A percentile compares a stretch with the other conserved stretches of the same genome.
Conservation (phyloP, 2,888 invertebrate species). For the Osedax frankpressi region DNA sequence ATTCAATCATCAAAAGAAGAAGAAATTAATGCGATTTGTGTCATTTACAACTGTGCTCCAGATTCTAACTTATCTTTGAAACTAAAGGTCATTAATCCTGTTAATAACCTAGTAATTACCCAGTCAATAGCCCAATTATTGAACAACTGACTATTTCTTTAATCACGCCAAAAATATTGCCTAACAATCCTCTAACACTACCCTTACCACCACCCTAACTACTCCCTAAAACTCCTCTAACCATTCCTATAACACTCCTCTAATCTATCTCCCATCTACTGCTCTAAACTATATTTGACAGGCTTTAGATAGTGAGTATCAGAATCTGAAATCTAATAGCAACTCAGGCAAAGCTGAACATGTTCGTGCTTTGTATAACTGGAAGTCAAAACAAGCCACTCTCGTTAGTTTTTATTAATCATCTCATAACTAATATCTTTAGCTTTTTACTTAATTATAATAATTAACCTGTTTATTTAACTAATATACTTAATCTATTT, state of each 20-base stretch:
- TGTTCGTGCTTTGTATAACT: constrained; percentile 39
- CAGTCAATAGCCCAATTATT: too few relatives aligned
- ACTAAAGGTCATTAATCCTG: too few relatives aligned
- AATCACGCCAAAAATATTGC: too few relatives aligned
- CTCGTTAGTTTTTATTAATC: constrained; percentile 30
- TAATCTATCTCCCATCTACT: too few relatives aligned
- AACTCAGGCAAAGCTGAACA: constrained; percentile 37
- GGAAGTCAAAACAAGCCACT: constrained; percentile 43
- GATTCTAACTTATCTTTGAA: not conserved
- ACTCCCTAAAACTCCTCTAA: too few relatives aligned
- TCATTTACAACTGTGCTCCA: not conserved
- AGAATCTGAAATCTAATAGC: not conserved
- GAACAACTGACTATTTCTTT: too few relatives aligned
- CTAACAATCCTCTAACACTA: too few relatives aligned
- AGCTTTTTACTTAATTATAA: not conserved
- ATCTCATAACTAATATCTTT: not conserved
- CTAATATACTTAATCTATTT: not conserved
- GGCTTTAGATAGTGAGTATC: not conserved
- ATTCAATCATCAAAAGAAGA: too few relatives aligned
- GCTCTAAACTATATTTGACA: too few relatives aligned
- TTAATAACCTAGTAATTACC: too few relatives aligned
- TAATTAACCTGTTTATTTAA: not conserved
- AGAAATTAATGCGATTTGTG: not conserved
- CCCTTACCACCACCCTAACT: too few relatives aligned
- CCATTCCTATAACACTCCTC: too few relatives aligned